These are phyloP conservation scores for Heliconius hermathena DNA, from an alignment of 1,140 invertebrate species.

Conservation along the genomic window DNA sequence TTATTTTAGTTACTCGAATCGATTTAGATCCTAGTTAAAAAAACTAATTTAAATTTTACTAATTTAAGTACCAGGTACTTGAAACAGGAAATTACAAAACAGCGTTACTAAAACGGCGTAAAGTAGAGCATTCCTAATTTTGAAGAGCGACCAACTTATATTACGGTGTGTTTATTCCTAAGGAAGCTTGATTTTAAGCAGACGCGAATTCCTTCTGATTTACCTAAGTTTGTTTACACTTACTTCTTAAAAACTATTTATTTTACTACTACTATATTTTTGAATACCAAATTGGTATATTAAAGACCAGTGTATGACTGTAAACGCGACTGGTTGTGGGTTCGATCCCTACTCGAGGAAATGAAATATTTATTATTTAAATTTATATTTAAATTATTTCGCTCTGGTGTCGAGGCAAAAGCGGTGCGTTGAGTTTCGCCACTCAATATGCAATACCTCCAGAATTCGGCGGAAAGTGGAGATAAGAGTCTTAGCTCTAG, in stretches of 20 bases:
- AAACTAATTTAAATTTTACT: neutral
- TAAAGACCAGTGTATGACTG: too few relatives aligned
- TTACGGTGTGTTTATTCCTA: conserved; percentile 17
- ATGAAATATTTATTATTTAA: too few relatives aligned
- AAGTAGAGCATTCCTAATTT: conserved; percentile 11
- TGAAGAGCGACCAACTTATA: conserved; percentile 7
- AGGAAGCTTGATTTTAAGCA: conserved; percentile 24
- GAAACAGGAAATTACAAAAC: conserved; percentile 11
- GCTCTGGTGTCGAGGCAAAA: too few relatives aligned
- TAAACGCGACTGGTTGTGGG: too few relatives aligned
- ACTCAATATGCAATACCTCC: too few relatives aligned
- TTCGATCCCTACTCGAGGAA: too few relatives aligned
- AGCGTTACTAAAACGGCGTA: neutral
- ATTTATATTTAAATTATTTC: too few relatives aligned
- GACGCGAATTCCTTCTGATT: conserved; percentile 19
- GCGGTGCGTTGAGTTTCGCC: too few relatives aligned
- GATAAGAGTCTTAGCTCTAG: too few relatives aligned
- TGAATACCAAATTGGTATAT: too few relatives aligned
- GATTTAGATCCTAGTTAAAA: neutral
- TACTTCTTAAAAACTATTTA: neutral
- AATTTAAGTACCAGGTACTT: neutral
- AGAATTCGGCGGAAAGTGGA: too few relatives aligned
- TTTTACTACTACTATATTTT: too few relatives aligned
- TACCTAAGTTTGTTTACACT: neutral
- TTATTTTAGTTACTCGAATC: neutral